Evolutionary conservation across 1,140 invertebrate species (phyloP), one percentile per base, ranked within the genome.

Genomic region (Drosophila eugracilis): DNA sequence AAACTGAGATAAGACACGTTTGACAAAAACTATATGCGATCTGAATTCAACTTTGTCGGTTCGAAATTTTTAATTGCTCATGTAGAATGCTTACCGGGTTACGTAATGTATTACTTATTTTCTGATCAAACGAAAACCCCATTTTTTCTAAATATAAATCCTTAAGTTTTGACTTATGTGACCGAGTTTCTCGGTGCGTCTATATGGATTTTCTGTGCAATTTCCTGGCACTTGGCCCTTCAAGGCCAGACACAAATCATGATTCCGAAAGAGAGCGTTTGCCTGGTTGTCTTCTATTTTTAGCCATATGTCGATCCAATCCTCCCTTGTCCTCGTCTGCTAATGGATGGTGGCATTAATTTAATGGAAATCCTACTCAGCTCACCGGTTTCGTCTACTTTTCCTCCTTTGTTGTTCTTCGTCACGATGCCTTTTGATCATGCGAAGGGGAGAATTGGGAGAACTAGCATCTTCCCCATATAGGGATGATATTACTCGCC

Each of bases 311-410:
- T 28, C 36, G 26, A 34, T 52, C 36, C 36, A 15, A 37, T 39
- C 57, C 47, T 52, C 48, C 37, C 53, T 69, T 48, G 58, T 69
- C 66, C 60, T 75, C 74, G 76, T 67, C 75, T 44, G 59, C 76
- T 85, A 86, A 86, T 85, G 86, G 81, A 86, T 85, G 67, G 80
- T 66, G 60, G 81, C 81, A 77, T 80, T 86, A 80, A 85, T 85
- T 75, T 86, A 85, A 85, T 85, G 81, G 58, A 67, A 71, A 62
- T 66, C 76, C 37, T 50, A 52, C 59, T n/a, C 45, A 22, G 15
- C 36, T 26, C 54, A 3, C 39, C 39, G 3, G 7, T n/a, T 59
- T 32, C 34, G 21, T 9, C 9, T n/a, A n/a, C 7, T 10, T 22
- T 24, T 45, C 37, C 59, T 24, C 26, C 22, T 10, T 36, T 47